phyloP scores from a whole-genome alignment of 1,140 invertebrate genomes.

The Bombus superbus region DNA sequence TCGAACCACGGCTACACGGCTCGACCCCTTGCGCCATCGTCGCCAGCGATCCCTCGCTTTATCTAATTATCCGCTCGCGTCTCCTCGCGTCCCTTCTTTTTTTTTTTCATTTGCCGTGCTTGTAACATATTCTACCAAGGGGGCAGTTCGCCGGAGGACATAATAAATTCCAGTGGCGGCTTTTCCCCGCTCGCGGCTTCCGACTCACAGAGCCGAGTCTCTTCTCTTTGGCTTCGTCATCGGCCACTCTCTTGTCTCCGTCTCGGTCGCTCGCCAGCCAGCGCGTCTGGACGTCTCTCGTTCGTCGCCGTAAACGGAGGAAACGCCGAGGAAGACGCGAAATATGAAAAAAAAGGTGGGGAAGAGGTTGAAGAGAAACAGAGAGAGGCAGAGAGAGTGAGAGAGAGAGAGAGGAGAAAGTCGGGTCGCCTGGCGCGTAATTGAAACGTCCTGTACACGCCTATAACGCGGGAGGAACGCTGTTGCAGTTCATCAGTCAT shows the following conservation, averaged over 20 bases:
- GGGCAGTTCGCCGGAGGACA: constrained; percentile 64
- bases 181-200: constrained; percentile 8
- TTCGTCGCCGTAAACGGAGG: constrained; percentile 41
- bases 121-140: constrained; percentile 64
- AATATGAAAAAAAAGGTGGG: constrained; percentile 3
- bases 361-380: neutral
- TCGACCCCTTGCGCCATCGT: too few relatives aligned
- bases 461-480: constrained; percentile 75
- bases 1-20: neutral
- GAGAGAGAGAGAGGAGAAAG: neutral
- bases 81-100: constrained; percentile 22
- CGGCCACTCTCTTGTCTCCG: constrained; percentile 39
- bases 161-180: constrained; percentile 62
- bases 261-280: constrained; percentile 18
- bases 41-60: constrained; percentile 24
- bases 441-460: constrained; percentile 78
- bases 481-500: constrained; percentile 81
- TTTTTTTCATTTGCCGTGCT: constrained; percentile 61
- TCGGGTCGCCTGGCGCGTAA: constrained; percentile 67
- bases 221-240: constrained; percentile 27
- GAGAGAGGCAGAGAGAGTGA: neutral
- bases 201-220: neutral
- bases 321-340: constrained; percentile 32
- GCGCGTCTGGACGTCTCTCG: constrained; percentile 14
- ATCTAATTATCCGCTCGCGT: constrained; percentile 61